Evolutionary conservation across 1,140 invertebrate genomes (phyloP).

Genomic region (Papilio xuthus): DNA sequence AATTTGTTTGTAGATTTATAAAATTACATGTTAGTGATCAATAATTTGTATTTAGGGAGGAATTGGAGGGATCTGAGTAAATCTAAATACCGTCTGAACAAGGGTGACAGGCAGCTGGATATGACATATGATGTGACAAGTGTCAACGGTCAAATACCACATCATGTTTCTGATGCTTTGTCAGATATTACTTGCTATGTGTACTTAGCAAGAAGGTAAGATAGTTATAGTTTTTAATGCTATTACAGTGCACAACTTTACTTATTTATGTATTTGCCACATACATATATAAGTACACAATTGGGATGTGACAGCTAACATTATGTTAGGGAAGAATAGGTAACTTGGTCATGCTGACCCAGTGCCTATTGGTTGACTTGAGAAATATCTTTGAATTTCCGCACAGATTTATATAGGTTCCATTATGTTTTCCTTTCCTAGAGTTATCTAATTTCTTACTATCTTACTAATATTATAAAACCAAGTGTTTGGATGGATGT

Average conservation of each 20-base stretch:
- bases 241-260: background rate
- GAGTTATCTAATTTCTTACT: too few species aligned
- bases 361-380: too few species aligned
- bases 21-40: background rate
- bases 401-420: too few species aligned
- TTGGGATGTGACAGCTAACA: too few species aligned
- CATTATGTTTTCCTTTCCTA: too few species aligned
- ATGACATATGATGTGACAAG: constrained; percentile 89
- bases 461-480: too few species aligned
- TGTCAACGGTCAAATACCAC: constrained; percentile 85
- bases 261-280: too few species aligned
- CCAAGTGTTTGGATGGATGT: too few species aligned
- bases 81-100: constrained; percentile 97
- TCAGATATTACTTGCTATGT: constrained; percentile 99
- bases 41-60: constrained; percentile 60
- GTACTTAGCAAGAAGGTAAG: constrained; percentile 91
- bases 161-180: constrained; percentile 97
- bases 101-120: constrained; percentile 97
- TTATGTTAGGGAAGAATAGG: too few species aligned
- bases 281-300: too few species aligned
- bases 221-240: constrained; percentile 3
- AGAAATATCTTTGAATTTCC: too few species aligned
- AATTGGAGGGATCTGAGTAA: constrained; percentile 96
- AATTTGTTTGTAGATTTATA: background rate
- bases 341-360: too few species aligned